Conservation (phyloP, 2,797 vertebrate species). For the Nyctibius grandis region DNA sequence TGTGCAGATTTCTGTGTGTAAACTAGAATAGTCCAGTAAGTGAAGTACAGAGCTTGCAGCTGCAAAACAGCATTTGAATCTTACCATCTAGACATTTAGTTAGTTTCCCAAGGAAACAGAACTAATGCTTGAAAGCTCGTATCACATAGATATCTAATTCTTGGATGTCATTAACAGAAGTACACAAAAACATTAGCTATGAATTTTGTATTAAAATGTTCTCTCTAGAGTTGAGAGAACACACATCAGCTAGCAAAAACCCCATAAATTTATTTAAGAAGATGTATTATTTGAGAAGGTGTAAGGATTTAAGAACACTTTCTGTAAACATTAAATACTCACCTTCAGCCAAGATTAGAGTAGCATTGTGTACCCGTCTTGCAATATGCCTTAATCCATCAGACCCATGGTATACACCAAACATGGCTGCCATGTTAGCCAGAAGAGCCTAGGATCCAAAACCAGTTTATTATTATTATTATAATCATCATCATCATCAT, state of each 20-base stretch:
- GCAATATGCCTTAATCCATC: slow-evolving; percentile 91
- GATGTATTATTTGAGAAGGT: background rate
- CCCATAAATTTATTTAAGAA: background rate
- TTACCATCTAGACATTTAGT: background rate
- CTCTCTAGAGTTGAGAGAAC: background rate
- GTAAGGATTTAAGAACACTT: background rate
- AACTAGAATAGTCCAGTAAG: background rate
- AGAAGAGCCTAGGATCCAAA: slow-evolving; percentile 85
- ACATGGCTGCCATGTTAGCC: slow-evolving; percentile 98
- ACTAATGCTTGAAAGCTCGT: background rate
- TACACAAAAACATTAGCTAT: background rate
- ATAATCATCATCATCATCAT: background rate
- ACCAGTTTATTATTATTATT: background rate
- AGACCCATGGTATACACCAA: slow-evolving; percentile 89
- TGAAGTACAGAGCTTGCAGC: background rate
- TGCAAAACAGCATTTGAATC: background rate
- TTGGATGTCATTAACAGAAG: background rate
- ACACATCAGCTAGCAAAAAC: background rate
- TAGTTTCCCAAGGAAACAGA: background rate
- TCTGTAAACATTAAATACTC: background rate
- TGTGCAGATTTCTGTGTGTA: background rate
- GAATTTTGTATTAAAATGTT: background rate
- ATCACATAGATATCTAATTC: background rate
- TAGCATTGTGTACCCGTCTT: slow-evolving; percentile 88
- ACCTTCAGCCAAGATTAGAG: slow-evolving; percentile 94